Evolutionary conservation across 64 coral and sea anemone genomes (phyloP), one percentile per base, ranked within the genome.

Genomic region (Anthopleura sola): DNA sequence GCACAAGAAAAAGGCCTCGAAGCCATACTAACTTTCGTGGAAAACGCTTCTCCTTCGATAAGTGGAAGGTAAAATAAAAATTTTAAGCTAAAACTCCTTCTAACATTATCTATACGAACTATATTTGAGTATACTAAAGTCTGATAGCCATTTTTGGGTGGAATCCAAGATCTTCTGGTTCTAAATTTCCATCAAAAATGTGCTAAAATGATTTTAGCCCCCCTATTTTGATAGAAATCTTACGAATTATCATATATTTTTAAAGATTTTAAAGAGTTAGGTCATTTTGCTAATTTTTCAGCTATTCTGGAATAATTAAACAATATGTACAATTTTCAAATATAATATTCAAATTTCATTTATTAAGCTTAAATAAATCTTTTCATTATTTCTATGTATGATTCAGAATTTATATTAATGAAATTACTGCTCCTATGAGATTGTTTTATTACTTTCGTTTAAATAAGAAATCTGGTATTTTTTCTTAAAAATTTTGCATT

Each of bases 1-100:
- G 96, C 96, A 28, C 96, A 98, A 66, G 96, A 98, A 21, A 98
- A 98, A 39, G 96, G 96, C 0, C 79, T 98, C 10, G 96, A 98
- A 71, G 95, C 92, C 29, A 87, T 90, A 36, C 68, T 98, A 34
- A 75, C 96, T 10, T 98, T 98, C 75, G 58, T 98, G 3, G 89
- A 94, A 36, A 86, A 85, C 64, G 96, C 96, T 56, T 84, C 96
- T 0, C 92, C 96, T 12, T 86, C 92, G 11, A 90, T 98, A 75
- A 94, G 92, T 81, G 96, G 96, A 56, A 98, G 90, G 96, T 98
- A 90, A 71, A 34, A 32, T 13, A 3, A 0, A 2, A 12, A 34
- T 31, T 34, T 8, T 32, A 71, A 32, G 14, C 14, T 71, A 71
- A 64, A 80, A 85, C 60, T 14, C 62, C 18, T 36, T 6, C 55